Evolutionary conservation across 1,140 invertebrate genomes (phyloP), one percentile per base, ranked within the genome.

Genomic region (Bursaphelenchus mucronatus): DNA sequence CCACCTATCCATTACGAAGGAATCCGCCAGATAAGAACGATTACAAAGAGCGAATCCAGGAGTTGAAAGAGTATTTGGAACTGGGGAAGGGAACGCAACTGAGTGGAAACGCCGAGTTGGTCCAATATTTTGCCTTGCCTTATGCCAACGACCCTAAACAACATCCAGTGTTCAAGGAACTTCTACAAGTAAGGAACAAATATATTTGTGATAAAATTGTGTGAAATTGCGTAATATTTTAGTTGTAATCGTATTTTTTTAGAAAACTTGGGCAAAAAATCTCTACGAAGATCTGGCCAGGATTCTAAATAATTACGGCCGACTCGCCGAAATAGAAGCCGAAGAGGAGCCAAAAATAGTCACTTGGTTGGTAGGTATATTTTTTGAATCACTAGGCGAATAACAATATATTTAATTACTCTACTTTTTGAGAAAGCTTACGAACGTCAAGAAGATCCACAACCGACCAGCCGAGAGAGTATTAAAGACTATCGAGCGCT

Each of bases 191-290:
- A 58, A n/a, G 21, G 10, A 10, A 58, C 21, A 41, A 9, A 11
- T 41, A 39, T 13, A 21, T 58, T 39, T 21, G n/a, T 13, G 56
- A 39, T 44, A 10, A 21, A 11, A 58, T 19, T 39, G 56, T 15
- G 39, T 1, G 30, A 11, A 19, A 43, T 58, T 21, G 56, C 21
- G 19, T 11, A 21, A 41, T 21, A 58, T n/a, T n/a, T n/a, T n/a
- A n/a, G 11, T 21, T 41, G 10, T 57, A 17, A 17, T 65, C 51
- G 1, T 15, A 55, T 21, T 44, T 11, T 8, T 67, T 62, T 30
- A 68, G 67, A 68, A 68, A 45, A 68, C 72, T 52, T 68, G 69
- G 69, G 67, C 66, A 52, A 68, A 73, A 21, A 39, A 64, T 8
- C 69, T 68, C 30, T 43, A 73, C 44, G 69, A 72, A 11, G 40